Conservation (phyloP, 2,113 vertebrate genomes). For the Tachuris rubrigastra region DNA sequence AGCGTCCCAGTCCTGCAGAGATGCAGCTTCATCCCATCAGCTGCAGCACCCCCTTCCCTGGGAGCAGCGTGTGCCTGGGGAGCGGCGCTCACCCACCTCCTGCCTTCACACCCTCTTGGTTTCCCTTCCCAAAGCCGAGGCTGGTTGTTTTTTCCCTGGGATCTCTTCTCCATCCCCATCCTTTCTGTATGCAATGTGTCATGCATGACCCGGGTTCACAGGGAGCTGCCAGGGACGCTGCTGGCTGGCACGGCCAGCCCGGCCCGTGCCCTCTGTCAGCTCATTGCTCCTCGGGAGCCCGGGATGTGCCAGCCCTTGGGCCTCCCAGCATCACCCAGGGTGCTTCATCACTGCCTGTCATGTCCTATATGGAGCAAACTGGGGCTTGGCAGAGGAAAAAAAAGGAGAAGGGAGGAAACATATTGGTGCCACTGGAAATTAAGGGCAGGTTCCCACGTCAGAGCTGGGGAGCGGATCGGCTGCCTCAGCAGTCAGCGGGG, state of each 20-base stretch:
- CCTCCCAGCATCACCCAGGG: background rate
- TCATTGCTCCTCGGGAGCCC: background rate
- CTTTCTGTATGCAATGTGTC: background rate
- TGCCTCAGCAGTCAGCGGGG: slow-evolving; percentile 37
- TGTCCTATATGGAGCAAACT: background rate
- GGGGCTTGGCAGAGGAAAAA: background rate
- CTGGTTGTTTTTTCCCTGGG: background rate
- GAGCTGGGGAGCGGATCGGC: background rate
- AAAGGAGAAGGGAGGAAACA: background rate
- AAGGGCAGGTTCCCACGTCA: slow-evolving; percentile 7
- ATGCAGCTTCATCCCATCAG: background rate
- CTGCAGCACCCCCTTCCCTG: background rate
- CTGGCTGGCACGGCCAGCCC: background rate
- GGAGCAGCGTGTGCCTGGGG: background rate
- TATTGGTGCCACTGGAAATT: background rate
- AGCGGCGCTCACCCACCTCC: background rate
- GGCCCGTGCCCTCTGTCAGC: background rate
- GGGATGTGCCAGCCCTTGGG: background rate
- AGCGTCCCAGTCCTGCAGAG: background rate
- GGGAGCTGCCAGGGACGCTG: background rate
- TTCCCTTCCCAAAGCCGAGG: background rate
- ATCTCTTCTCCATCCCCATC: background rate
- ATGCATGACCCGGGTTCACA: background rate
- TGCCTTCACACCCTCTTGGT: background rate
- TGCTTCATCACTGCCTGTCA: background rate